Conservation (phyloP, 2,113 vertebrate species). For the Megalops atlanticus region DNA sequence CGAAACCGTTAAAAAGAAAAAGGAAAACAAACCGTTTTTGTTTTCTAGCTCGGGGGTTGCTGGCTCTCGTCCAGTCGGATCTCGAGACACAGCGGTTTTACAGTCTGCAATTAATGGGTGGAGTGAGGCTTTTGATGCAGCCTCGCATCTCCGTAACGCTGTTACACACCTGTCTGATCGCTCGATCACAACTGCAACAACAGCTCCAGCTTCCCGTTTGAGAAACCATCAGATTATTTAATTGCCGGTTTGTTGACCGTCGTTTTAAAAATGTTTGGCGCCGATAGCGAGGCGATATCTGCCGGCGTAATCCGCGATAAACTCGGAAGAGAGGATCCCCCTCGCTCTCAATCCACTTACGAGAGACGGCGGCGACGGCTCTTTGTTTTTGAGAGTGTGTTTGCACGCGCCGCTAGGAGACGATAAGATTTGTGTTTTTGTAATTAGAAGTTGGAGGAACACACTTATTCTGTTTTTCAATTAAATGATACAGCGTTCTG, state of each 20-base stretch:
- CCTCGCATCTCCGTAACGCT: constrained; percentile 58
- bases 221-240: constrained; percentile 63
- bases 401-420: constrained; percentile 58
- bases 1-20: background rate
- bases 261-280: constrained; percentile 50
- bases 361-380: constrained; percentile 19
- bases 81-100: constrained; percentile 46
- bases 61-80: constrained; percentile 49
- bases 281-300: constrained; percentile 60
- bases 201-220: constrained; percentile 47
- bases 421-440: constrained; percentile 76
- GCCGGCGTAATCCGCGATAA: constrained; percentile 58
- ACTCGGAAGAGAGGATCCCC: constrained; percentile 42
- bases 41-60: background rate
- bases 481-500: constrained; percentile 74
- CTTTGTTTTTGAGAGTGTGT: constrained; percentile 36
- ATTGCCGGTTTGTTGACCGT: constrained; percentile 60
- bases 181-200: constrained; percentile 55
- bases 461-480: constrained; percentile 74
- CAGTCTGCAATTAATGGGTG: constrained; percentile 56
- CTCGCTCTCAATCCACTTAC: constrained; percentile 16
- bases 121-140: constrained; percentile 59
- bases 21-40: background rate
- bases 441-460: constrained; percentile 75
- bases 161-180: constrained; percentile 65